Evolutionary conservation across 1,140 invertebrate species (phyloP), one percentile per base, ranked within the genome.

Genomic region (Bilobella aurantiaca): DNA sequence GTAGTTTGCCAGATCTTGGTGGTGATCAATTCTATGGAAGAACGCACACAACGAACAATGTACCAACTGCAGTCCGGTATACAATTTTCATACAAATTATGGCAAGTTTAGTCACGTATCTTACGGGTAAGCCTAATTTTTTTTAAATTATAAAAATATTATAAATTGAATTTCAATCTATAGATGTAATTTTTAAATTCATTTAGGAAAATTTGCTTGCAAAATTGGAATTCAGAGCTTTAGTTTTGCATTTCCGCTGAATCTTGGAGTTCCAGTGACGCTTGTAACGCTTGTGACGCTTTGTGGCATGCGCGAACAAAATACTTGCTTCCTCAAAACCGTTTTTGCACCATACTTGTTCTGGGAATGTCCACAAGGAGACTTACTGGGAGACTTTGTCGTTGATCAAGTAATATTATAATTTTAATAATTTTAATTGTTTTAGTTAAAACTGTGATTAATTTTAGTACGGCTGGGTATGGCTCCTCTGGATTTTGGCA

Each of bases 201-300:
- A 8, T 68, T 14, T 75, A 84, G 83, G 89, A 69, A 95, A 96
- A 79, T 96, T 95, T 74, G 90, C 93, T 21, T 96, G 93, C 79
- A 96, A 96, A 80, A 96, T 97, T 73, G 83, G 94, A 67, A 96
- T 96, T 64, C 94, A 97, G 79, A 89, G 90, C 29, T 95, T 96
- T 80, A 94, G 93, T 75, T 97, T 95, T 75, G 91, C 93, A 0
- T 92, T 97, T 69, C 94, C 95, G 0, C 87, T 97, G 0, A 95
- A 89, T 76, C 81, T 97, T 62, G 89, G 90, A 0, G 91, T 96
- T 70, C 94, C 93, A 0, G 83, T 96, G 0, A 85, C 88, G 0
- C 87, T 96, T 25, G 93, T 90, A 0, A 76, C 96, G 23, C 77
- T 95, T 66, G 93, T 95, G 67, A 85, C 90, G 21, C 88, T 89